A percentile compares a stretch with the other conserved stretches of the same genome.
phyloP scores from a whole-genome alignment of 2,113 vertebrate genomes.

The Petrocephalus microphthalmus region DNA sequence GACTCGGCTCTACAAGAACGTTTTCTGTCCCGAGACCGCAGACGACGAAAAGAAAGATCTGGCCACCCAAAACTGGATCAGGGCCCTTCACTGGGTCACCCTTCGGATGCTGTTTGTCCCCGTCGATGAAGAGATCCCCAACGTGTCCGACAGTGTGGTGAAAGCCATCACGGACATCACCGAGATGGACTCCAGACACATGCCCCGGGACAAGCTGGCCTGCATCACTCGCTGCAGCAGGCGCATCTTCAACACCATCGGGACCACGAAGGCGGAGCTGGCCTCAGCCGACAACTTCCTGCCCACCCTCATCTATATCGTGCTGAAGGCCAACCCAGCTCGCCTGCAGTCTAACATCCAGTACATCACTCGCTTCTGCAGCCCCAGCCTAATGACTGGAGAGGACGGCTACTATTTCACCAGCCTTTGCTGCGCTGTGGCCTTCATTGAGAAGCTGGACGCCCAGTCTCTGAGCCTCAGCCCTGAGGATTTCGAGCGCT shows the following conservation, averaged over 20 bases:
- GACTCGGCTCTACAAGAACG: constrained; percentile 90
- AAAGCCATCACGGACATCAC: constrained; percentile 96
- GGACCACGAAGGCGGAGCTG: constrained; percentile 82
- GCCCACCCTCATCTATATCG: constrained; percentile 91
- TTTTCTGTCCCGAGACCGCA: constrained; percentile 92
- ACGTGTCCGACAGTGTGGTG: constrained; percentile 90
- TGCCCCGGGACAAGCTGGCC: constrained; percentile 85
- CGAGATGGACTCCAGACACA: constrained; percentile 91
- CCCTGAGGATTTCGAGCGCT: constrained; percentile 87
- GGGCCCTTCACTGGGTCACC: constrained; percentile 92
- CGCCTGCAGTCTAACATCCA: constrained; percentile 96
- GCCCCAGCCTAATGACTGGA: constrained; percentile 89
- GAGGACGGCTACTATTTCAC: constrained; percentile 98
- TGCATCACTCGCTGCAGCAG: constrained; percentile 95
- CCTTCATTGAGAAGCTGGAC: constrained; percentile 95
- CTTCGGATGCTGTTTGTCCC: constrained; percentile 93
- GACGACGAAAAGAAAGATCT: constrained; percentile 97
- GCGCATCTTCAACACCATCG: constrained; percentile 91
- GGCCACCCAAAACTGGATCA: constrained; percentile 81
- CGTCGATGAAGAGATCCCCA: constrained; percentile 86
- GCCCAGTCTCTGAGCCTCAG: constrained; percentile 90
- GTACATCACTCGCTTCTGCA: constrained; percentile 95
- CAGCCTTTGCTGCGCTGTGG: constrained; percentile 91
- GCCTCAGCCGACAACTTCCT: constrained; percentile 94
- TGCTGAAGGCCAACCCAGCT: constrained; percentile 89